phyloP scores from a whole-genome alignment of 2,888 invertebrate genomes.

The Rotaria macrura region DNA sequence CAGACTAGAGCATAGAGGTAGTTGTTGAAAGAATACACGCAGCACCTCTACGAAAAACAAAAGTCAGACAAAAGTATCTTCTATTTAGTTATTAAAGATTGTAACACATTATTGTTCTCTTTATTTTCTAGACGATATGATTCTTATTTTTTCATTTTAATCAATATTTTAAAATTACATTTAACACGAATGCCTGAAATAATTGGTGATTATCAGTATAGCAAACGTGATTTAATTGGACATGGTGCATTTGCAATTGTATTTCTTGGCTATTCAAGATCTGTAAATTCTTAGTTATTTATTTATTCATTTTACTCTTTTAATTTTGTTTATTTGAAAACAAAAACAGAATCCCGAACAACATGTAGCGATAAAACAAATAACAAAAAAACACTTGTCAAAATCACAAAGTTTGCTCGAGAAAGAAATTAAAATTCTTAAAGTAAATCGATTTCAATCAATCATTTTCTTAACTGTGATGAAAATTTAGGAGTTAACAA shows the following conservation, averaged over 20 bases:
- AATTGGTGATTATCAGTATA: constrained; percentile 31
- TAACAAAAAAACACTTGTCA: constrained; percentile 89
- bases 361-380: constrained; percentile 90
- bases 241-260: constrained; percentile 99
- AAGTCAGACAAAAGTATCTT: too few species aligned
- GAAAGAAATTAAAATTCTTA: constrained; percentile 96
- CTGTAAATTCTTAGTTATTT: constrained; percentile 39
- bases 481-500: constrained; percentile 70
- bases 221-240: constrained; percentile 65
- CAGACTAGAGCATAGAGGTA: too few species aligned
- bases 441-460: constrained; percentile 54
- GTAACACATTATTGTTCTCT: neutral
- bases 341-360: constrained; percentile 64
- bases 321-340: neutral
- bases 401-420: constrained; percentile 91
- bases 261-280: constrained; percentile 82
- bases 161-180: neutral
- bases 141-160: neutral
- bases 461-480: neutral
- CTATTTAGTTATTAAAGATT: too few species aligned
- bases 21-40: too few species aligned
- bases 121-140: neutral
- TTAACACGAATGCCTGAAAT: neutral
- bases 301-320: constrained; percentile 14
- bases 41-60: too few species aligned